Evolutionary conservation across 2,797 vertebrate species (phyloP), one percentile per base, ranked within the genome.

Genomic region (Anguilla marmorata): DNA sequence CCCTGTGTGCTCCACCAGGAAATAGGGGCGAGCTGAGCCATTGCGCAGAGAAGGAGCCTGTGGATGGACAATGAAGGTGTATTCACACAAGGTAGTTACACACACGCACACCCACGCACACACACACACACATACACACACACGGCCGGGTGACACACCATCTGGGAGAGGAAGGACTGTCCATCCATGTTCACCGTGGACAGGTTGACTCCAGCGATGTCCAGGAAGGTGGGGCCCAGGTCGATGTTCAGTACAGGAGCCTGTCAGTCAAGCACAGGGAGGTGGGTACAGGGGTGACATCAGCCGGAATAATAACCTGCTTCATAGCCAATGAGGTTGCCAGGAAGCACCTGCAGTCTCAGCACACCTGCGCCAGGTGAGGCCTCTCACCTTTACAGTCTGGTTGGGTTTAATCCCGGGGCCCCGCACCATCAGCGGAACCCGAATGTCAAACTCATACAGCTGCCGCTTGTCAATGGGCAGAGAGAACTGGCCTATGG

Each of bases 381-480:
- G 4, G 21, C 1, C 63, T 88, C 89, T 84, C 58, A 96, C 96
- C 94, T 95, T 89, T 86, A 96, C 90, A 0, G 85, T 94, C 90
- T 95, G 94, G 1, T 96, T 95, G 0, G 96, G 91, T 89, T 95
- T 94, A 91, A 97, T 95, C 5, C 95, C 96, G 0, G 96, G 96
- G 0, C 96, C 96, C 0, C 96, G 95, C 27, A 97, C 96, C 92
- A 97, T 85, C 83, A 97, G 95, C 0, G 96, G 96, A 45, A 95
- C 63, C 54, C 93, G 90, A 91, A 97, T 96, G 90, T 97, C 96
- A 69, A 97, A 97, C 37, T 97, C 96, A 0, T 97, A 97, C 50
- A 97, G 93, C 92, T 97, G 96, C 79, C 96, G 90, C 90, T 97
- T 97, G 87, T 96, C 96, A 2, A 96, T 96, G 86, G 96, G 96